Evolutionary conservation across 2,888 invertebrate species (phyloP), one percentile per base, ranked within the genome.

Genomic region (Phrixothrix hirtus): DNA sequence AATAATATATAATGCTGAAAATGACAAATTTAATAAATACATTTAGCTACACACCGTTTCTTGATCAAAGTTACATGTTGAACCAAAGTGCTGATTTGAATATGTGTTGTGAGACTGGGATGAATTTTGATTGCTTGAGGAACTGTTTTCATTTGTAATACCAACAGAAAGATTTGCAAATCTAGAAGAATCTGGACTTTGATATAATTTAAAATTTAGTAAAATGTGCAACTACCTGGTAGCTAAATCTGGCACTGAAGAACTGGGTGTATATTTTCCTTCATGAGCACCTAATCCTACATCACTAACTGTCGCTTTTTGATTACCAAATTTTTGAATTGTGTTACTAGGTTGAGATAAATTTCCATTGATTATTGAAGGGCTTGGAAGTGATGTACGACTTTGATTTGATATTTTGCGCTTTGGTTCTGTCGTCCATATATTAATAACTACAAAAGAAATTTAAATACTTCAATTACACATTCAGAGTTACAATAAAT

Each of bases 391-490:
- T 1, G 57, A 35, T 31, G 42, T 55, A 55, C 79, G 75, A 62
- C 77, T 76, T 45, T 77, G 76, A 58, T 74, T 72, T 46, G 79
- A 79, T 34, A 73, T 66, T 62, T 79, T 81, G 69, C 83, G 79
- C 61, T 84, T 83, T 30, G 85, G 84, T 64, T 87, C 88, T 52
- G 88, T 88, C 1, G 89, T 89, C 93, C 93, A 93, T 15, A 92
- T 91, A 78, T 91, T 91, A 60, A 89, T 90, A 68, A 91, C 89
- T 90, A 44, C 14, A 45, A 37, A 2, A n/a, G n/a, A n/a, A n/a
- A n/a, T n/a, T n/a, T n/a, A n/a, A n/a, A n/a, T n/a, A n/a, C n/a
- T n/a, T n/a, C n/a, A n/a, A n/a, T n/a, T n/a, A n/a, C n/a, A n/a
- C n/a, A n/a, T n/a, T n/a, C n/a, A n/a, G n/a, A n/a, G n/a, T n/a